Percentiles rank a stretch among this genome's conserved stretches.
phyloP scores from a whole-genome alignment of 2,888 invertebrate species.

The Zygaena filipendulae region DNA sequence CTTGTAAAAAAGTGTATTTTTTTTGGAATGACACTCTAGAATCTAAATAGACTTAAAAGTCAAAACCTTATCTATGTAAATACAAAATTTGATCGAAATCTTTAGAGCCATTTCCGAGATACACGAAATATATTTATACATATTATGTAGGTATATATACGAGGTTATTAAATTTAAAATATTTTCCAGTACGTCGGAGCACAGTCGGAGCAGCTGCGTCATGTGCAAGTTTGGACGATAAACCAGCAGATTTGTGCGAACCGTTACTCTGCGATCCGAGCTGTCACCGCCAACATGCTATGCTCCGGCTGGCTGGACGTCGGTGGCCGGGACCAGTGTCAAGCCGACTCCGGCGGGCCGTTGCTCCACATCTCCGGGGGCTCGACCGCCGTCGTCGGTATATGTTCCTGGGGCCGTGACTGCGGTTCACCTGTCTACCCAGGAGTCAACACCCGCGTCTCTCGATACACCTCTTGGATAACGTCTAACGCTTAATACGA shows the following conservation, averaged over 20 bases:
- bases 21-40: no score
- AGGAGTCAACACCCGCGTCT: constrained; percentile 27
- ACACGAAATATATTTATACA: no score
- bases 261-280: constrained; percentile 18
- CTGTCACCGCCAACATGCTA: constrained; percentile 27
- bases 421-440: constrained; percentile 24
- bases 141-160: no score
- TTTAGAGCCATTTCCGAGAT: no score
- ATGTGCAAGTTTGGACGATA: constrained; percentile 26
- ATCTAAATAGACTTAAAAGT: no score
- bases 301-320: constrained; percentile 29
- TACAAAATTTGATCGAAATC: no score
- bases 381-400: constrained; percentile 24
- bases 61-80: no score
- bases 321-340: constrained; percentile 29
- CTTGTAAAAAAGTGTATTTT: no score
- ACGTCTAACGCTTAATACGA: constrained; percentile 1
- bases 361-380: no score
- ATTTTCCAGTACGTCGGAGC: constrained; percentile 21
- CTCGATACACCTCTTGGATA: constrained; percentile 10
- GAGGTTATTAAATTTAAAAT: no score
- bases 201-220: constrained; percentile 24
- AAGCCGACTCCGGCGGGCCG: constrained; percentile 29
- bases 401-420: constrained; percentile 25
- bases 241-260: constrained; percentile 23